Base-by-base conservation (phyloP, 2,888 invertebrate species). In the Cybosia mesomella region DNA sequence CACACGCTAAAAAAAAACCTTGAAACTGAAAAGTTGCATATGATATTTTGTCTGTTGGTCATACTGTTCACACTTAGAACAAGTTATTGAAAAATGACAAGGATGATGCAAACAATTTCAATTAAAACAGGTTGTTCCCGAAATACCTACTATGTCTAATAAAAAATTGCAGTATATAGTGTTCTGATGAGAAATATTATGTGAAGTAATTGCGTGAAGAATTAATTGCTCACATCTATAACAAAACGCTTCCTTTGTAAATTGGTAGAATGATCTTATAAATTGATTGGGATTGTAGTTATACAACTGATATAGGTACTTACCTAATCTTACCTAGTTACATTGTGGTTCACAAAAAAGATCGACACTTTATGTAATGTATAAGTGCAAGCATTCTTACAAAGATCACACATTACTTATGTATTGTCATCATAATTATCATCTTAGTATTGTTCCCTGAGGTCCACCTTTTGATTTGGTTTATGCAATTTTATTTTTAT, bases 211-310 rank as follows among this genome's bases (percentile, higher is more conserved):
- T 49, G 49, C 49, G 49, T 49, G 49, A n/a, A 49, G 49, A 49
- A 49, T 49, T 49, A 49, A 49, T 49, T 49, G n/a, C 49, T 49
- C 49, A 49, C n/a, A 49, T 49, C n/a, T 49, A 49, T 49, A 49
- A 49, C 49, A n/a, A 49, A 18, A 49, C n/a, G n/a, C n/a, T 49
- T 49, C 49, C 49, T 49, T 49, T 49, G 49, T 49, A 49, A 0
- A 18, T 49, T 36, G n/a, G 18, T 49, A n/a, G 15, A n/a, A n/a
- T 8, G n/a, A n/a, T n/a, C 9, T 49, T n/a, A 43, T 5, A 18
- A 18, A 49, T 49, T 49, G 49, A 49, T 49, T 49, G n/a, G 49
- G 49, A n/a, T n/a, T 49, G n/a, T 9, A 8, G 49, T 49, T 49
- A 49, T 9, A 9, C n/a, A 49, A 49, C 49, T 49, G 15, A 7